Base-by-base conservation (phyloP, 1,140 invertebrate species). In the Drosophila bocqueti region DNA sequence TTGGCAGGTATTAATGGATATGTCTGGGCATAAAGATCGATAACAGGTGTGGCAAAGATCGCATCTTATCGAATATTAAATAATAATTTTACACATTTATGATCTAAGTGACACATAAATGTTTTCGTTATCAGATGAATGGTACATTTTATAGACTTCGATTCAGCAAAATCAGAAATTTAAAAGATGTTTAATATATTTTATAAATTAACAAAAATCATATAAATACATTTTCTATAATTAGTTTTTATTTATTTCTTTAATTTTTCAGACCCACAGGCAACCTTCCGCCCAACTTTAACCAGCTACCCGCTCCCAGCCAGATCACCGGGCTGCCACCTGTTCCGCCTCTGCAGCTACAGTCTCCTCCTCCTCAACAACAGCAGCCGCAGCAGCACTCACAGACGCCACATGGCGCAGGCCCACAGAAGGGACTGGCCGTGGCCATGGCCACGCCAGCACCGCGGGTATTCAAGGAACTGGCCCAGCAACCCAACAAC, bases 391-490 rank as follows among this genome's bases (percentile, higher is more conserved):
- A 60, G 21, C 81, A 72, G 18, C 21, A 62, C 29, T 65, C 47
- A 16, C 60, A 50, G 52, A 26, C 62, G 21, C 62, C 46, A 18
- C 58, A 57, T 52, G 21, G 24, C 59, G 26, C 47, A 9, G 61
- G 49, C 8, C 63, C 59, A 1, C 83, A 87, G 11, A 59, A 69
- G 24, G 83, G 83, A 1, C 34, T 89, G 21, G 73, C 84, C 0
- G 89, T 93, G 57, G 92, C 93, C 4, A 93, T 93, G 80, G 81
- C 92, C 4, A 86, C 91, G 7, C 92, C 92, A 92, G 74, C 92
- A 29, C 75, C 92, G 49, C 75, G 92, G 1, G 75, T 93, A 9
- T 83, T 92, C 43, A 93, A 93, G 66, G 92, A 93, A 54, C 57
- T 93, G 38, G 92, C 92, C 6, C 85, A 91, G 46, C 89, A 90